These are phyloP conservation scores for Malaclemys terrapin DNA, from an alignment of 2,113 vertebrate genomes.

Conservation along the genomic window DNA sequence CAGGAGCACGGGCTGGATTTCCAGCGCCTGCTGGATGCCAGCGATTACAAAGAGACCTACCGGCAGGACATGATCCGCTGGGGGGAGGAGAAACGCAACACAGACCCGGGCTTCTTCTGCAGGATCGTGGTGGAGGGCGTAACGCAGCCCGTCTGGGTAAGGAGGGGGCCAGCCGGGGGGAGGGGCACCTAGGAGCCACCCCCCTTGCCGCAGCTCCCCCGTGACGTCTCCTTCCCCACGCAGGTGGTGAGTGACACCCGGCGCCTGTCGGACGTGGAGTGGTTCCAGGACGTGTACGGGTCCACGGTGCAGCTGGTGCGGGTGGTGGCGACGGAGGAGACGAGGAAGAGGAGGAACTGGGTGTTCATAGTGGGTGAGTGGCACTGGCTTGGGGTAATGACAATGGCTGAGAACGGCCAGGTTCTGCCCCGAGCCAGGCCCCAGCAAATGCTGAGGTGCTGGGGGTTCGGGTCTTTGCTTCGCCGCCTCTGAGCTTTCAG, in stretches of 20 bases:
- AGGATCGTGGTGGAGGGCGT: constrained; percentile 72
- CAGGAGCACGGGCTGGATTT: constrained; percentile 89
- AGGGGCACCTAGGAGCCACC: accelerated
- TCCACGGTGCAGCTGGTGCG: constrained; percentile 76
- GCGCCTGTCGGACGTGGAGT: constrained; percentile 88
- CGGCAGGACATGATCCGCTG: constrained; percentile 91
- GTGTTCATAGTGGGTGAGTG: constrained; percentile 83
- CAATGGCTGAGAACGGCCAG: background rate
- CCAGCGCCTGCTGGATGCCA: constrained; percentile 84
- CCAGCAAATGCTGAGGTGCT: background rate
- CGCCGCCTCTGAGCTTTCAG: background rate
- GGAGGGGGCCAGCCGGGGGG: accelerated
- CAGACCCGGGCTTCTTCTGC: constrained; percentile 91
- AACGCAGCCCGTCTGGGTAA: constrained; percentile 89
- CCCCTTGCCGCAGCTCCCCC: accelerated
- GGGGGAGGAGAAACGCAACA: constrained; percentile 84
- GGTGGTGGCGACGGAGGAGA: constrained; percentile 83
- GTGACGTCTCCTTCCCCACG: background rate
- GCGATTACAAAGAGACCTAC: constrained; percentile 87
- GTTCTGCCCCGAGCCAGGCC: background rate
- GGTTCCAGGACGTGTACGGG: constrained; percentile 85
- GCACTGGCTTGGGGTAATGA: no score
- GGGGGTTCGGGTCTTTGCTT: background rate
- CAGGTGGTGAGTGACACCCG: constrained; percentile 92
- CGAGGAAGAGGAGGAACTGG: constrained; percentile 85